These are phyloP conservation scores for Platycheirus rosarum DNA, from an alignment of 2,888 invertebrate genomes.

Conservation along the genomic window DNA sequence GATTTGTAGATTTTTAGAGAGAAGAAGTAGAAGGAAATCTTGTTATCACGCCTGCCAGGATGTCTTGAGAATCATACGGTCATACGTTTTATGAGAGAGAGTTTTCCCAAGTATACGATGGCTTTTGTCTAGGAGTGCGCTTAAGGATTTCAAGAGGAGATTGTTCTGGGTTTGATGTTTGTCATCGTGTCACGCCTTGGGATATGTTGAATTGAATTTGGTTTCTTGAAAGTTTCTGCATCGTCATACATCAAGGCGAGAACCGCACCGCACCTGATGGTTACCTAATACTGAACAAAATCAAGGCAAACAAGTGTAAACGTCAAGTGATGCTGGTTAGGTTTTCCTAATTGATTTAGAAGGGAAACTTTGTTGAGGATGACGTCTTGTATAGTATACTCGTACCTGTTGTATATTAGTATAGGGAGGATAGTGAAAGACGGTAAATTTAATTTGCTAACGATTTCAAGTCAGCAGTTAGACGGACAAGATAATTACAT, in stretches of 20 bases:
- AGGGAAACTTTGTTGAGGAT: background rate
- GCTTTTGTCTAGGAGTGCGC: slow-evolving; percentile 26
- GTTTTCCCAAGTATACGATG: background rate
- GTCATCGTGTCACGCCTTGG: slow-evolving; percentile 44
- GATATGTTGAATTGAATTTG: slow-evolving; percentile 48
- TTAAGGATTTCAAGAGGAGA: slow-evolving; percentile 32
- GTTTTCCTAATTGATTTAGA: slow-evolving; percentile 55
- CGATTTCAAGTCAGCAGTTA: background rate
- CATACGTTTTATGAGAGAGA: slow-evolving; percentile 2
- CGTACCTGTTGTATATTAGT: background rate
- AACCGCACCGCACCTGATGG: slow-evolving; percentile 51
- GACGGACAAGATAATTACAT: background rate
- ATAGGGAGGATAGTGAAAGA: slow-evolving; percentile 7
- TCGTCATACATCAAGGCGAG: slow-evolving; percentile 18
- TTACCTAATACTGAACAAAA: slow-evolving; percentile 33
- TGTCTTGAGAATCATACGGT: slow-evolving; percentile 45
- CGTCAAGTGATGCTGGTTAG: slow-evolving; percentile 40
- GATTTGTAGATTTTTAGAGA: slow-evolving; percentile 26
- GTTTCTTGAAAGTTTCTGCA: slow-evolving; percentile 38
- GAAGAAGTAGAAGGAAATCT: slow-evolving; percentile 40
- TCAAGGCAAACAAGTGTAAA: slow-evolving; percentile 47
- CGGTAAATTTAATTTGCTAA: slow-evolving; percentile 28
- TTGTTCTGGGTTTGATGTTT: slow-evolving; percentile 25
- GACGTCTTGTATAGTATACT: slow-evolving; percentile 7
- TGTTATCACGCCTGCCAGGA: slow-evolving; percentile 44